Percentiles rank a stretch among this genome's conserved stretches.
Evolutionary conservation across 1,140 invertebrate genomes (phyloP).

Genomic region (Ladona fulva): DNA sequence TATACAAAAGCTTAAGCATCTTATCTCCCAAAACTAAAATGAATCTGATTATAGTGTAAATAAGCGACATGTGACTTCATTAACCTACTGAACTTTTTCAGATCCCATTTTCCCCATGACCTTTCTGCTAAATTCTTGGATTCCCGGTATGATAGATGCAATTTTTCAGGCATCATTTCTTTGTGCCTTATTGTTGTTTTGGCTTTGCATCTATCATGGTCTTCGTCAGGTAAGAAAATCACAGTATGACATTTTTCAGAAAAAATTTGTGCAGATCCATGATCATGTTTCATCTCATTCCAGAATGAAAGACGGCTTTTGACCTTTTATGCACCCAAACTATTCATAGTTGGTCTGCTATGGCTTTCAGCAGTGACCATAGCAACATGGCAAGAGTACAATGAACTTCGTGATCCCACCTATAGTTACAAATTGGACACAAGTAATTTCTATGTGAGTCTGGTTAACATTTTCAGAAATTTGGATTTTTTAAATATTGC

Average conservation of each 20-base stretch:
- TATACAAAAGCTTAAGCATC: too few species aligned
- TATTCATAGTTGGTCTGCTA: slow-evolving; percentile 74
- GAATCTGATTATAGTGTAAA: not conserved
- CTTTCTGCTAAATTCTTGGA: slow-evolving; percentile 80
- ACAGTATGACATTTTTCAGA: slow-evolving; percentile 15
- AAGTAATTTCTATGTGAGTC: slow-evolving; percentile 74
- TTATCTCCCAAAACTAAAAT: too few species aligned
- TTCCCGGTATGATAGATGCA: slow-evolving; percentile 83
- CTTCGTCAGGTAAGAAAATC: slow-evolving; percentile 63
- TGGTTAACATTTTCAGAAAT: slow-evolving; percentile 5
- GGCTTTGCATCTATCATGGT: slow-evolving; percentile 91
- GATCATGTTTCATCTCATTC: slow-evolving; percentile 27
- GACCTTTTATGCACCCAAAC: slow-evolving; percentile 86
- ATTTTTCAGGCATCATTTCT: slow-evolving; percentile 86
- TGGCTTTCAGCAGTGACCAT: slow-evolving; percentile 80
- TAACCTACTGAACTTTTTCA: slow-evolving; percentile 35
- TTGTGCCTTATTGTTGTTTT: slow-evolving; percentile 79
- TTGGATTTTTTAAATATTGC: too few species aligned
- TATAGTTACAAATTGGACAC: slow-evolving; percentile 86
- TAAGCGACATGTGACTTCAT: not conserved
- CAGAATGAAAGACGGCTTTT: slow-evolving; percentile 77
- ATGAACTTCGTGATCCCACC: slow-evolving; percentile 82
- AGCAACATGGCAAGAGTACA: slow-evolving; percentile 82
- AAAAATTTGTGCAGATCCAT: slow-evolving; percentile 12
- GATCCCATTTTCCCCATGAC: slow-evolving; percentile 90